These are phyloP conservation scores for Drosophila trichaetosa DNA, from an alignment of 2,888 invertebrate genomes.

Conservation along the genomic window DNA sequence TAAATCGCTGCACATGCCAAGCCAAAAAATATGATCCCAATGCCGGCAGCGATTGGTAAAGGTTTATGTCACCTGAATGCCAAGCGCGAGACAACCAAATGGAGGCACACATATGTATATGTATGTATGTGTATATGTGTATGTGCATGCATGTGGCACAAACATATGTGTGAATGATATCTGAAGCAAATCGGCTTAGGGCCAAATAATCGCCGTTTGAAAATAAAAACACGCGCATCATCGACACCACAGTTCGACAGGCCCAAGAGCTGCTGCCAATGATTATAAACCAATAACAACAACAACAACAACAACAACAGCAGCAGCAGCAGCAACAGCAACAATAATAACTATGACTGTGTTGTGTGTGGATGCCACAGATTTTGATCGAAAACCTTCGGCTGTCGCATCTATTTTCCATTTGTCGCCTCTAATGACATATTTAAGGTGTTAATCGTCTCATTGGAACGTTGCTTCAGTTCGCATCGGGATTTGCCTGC, in stretches of 20 bases:
- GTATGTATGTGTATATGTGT: conserved; percentile 11
- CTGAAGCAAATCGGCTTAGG: conserved; percentile 72
- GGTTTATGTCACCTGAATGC: conserved; percentile 44
- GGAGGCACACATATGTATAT: conserved; percentile 12
- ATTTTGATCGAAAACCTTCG: conserved; percentile 46
- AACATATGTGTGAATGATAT: conserved; percentile 36
- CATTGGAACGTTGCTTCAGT: conserved; percentile 60
- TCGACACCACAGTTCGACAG: conserved; percentile 58
- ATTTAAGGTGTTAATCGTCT: conserved; percentile 79
- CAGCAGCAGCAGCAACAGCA: conserved; percentile 1
- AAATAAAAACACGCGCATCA: conserved; percentile 77
- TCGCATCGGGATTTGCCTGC: conserved; percentile 57
- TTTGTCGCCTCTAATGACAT: conserved; percentile 78
- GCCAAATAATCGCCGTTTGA: conserved; percentile 73
- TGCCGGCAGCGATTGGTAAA: conserved; percentile 17
- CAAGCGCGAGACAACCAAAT: conserved; percentile 1
- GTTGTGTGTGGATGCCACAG: conserved; percentile 23
- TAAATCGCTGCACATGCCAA: conserved; percentile 53
- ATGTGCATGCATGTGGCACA: conserved; percentile 5
- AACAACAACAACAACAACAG: conserved; percentile 12
- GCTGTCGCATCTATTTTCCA: conserved; percentile 71
- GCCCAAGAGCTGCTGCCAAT: conserved; percentile 20
- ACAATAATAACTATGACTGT: not conserved
- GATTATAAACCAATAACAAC: conserved; percentile 46
- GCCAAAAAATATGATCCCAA: conserved; percentile 46